phyloP scores from a whole-genome alignment of 2,113 vertebrate genomes.

The Nibea albiflora region DNA sequence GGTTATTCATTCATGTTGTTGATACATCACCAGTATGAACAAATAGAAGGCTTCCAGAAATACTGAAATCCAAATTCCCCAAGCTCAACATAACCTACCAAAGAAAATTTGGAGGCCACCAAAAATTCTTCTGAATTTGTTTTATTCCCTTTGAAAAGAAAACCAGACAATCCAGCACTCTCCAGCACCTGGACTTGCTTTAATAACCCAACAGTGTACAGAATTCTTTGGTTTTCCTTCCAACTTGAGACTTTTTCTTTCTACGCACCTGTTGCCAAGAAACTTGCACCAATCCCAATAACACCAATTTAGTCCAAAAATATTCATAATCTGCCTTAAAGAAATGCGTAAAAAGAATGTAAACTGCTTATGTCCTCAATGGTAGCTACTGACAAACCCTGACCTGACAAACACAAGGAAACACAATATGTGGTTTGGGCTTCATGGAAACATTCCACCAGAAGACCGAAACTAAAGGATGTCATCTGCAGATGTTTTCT shows the following conservation, averaged over 20 bases:
- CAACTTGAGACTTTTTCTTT: background rate
- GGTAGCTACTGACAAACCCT: background rate
- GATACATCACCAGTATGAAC: background rate
- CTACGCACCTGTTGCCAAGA: too few relatives aligned
- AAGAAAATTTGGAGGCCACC: background rate
- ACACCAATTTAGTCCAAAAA: background rate
- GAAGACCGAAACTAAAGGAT: background rate
- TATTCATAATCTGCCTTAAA: background rate
- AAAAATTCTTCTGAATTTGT: background rate
- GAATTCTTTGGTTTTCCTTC: background rate
- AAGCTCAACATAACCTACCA: background rate
- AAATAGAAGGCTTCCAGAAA: background rate
- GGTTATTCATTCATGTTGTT: background rate
- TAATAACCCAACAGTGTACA: background rate
- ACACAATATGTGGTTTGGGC: background rate
- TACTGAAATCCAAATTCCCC: background rate
- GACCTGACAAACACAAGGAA: background rate
- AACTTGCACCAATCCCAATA: too few relatives aligned
- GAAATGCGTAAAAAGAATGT: background rate
- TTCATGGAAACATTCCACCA: background rate
- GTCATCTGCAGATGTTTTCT: slow-evolving; percentile 21
- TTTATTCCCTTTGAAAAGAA: background rate
- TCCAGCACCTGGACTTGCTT: background rate
- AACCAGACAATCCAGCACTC: background rate
- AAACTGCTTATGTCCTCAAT: background rate